phyloP scores from a whole-genome alignment of 2,888 invertebrate genomes.

The Erynnis tages region DNA sequence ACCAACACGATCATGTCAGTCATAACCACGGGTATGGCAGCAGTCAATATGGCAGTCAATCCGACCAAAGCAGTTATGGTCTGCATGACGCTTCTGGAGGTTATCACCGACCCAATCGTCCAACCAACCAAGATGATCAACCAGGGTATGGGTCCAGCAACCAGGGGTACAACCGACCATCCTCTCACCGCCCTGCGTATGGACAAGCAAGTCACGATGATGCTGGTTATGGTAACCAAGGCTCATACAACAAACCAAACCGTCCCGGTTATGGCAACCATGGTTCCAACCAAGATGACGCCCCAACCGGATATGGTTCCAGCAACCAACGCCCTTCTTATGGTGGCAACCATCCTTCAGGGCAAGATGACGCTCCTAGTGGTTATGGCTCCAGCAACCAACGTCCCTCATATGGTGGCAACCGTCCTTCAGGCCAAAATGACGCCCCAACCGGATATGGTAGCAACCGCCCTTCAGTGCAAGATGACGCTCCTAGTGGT shows the following conservation, averaged over 20 bases:
- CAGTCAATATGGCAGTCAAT: no score
- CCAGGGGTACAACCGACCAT: constrained; percentile 9
- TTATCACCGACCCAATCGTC: no score
- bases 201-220: constrained; percentile 8
- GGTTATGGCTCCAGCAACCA: neutral
- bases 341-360: no score
- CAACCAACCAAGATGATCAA: neutral
- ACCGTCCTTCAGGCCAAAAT: neutral
- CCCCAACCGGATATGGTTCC: constrained; percentile 9
- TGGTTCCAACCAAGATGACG: constrained; percentile 13
- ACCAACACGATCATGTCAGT: constrained; percentile 3
- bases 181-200: constrained; percentile 19
- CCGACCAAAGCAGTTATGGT: no score
- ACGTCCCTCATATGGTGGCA: constrained; percentile 6
- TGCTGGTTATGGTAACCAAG: constrained; percentile 9
- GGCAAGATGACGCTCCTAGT: no score
- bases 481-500: no score
- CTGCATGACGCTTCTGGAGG: no score
- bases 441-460: constrained; percentile 22
- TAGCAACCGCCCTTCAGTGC: no score
- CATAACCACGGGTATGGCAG: neutral
- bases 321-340: neutral
- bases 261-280: no score
- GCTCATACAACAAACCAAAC: constrained; percentile 8
- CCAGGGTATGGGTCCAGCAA: constrained; percentile 23